Conservation (phyloP, 2,797 vertebrate genomes). For the Nyctibius grandis region DNA sequence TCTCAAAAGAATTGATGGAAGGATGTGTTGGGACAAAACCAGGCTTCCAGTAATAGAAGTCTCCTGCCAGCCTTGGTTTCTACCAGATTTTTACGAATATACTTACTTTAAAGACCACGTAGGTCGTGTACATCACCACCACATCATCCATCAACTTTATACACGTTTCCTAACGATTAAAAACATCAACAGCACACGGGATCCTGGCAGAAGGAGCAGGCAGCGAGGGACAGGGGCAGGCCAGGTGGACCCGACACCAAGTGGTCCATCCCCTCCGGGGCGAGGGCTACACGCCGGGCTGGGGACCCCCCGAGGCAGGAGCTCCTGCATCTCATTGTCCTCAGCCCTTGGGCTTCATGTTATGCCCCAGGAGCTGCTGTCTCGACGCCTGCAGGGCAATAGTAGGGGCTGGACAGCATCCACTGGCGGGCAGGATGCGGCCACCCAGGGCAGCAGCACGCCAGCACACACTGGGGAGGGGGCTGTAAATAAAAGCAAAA, state of each 20-base stretch:
- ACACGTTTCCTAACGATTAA: not conserved
- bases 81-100: not conserved
- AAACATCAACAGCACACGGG: not conserved
- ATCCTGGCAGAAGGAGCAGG: not conserved
- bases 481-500: not conserved
- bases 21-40: not conserved
- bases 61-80: not conserved
- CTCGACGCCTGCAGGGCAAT: fast-evolving
- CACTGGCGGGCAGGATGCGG: fast-evolving
- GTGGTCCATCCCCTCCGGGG: fast-evolving
- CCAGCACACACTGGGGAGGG: not conserved
- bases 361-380: not conserved
- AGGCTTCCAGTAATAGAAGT: not conserved
- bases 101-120: not conserved
- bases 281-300: fast-evolving
- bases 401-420: not conserved
- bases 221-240: not conserved
- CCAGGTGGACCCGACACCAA: fast-evolving
- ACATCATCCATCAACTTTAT: conserved; percentile 10
- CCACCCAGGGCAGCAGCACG: not conserved
- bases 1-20: not conserved
- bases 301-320: not conserved
- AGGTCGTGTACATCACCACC: not conserved
- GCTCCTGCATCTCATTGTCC: not conserved
- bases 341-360: not conserved